A percentile compares a stretch with the other conserved stretches of the same genome.
These are phyloP conservation scores for Lagodon rhomboides DNA, from an alignment of 2,797 vertebrate species.

Conservation along the genomic window DNA sequence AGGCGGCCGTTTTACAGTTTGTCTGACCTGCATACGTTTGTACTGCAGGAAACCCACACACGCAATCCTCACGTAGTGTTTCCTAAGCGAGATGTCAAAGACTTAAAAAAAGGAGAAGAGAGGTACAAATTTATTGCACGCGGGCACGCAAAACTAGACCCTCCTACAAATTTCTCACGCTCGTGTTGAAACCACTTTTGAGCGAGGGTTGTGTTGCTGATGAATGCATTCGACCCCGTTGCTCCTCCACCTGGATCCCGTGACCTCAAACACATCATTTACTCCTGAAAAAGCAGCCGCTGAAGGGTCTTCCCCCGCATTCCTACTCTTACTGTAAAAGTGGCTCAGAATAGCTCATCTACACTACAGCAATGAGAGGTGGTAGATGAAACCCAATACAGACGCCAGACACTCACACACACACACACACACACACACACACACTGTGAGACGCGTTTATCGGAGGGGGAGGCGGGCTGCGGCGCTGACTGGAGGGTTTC, in stretches of 20 bases:
- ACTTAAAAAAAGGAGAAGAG: no score
- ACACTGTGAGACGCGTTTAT: constrained; percentile 28
- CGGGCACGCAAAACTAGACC: background rate
- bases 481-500: constrained; percentile 50
- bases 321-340: constrained; percentile 33
- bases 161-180: background rate
- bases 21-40: background rate
- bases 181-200: background rate
- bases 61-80: background rate
- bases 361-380: constrained; percentile 2
- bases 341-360: constrained; percentile 17
- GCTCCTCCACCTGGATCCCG: background rate
- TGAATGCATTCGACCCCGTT: background rate
- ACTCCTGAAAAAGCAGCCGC: background rate
- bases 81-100: background rate
- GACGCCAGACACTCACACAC: background rate
- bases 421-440: constrained; percentile 18
- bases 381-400: background rate
- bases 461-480: constrained; percentile 16
- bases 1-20: background rate
- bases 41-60: background rate
- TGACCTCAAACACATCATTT: constrained; percentile 21
- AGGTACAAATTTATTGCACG: background rate
- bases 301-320: constrained; percentile 6
- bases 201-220: background rate